A percentile compares a stretch with the other conserved stretches of the same genome.
Conservation (phyloP, 2,113 vertebrate genomes). For the Indicator indicator region DNA sequence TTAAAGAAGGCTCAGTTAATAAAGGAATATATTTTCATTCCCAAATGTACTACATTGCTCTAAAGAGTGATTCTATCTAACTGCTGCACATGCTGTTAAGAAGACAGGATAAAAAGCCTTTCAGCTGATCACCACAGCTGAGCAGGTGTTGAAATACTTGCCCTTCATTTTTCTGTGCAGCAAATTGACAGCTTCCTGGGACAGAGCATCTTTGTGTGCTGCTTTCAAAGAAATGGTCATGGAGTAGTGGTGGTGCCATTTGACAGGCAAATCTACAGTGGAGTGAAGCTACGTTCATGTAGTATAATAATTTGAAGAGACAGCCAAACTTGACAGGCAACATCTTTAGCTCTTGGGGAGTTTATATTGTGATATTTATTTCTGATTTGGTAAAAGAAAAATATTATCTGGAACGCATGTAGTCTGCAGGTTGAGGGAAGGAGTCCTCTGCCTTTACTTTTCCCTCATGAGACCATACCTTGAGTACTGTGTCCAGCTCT, state of each 20-base stretch:
- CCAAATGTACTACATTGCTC: neutral
- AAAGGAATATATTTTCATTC: neutral
- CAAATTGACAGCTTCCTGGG: neutral
- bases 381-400: neutral
- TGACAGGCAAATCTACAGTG: neutral
- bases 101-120: neutral
- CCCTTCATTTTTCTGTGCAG: neutral
- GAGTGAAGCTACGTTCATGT: neutral
- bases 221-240: neutral
- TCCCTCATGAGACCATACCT: too few relatives aligned
- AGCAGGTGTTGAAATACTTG: neutral
- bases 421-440: too few relatives aligned
- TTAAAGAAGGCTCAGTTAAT: neutral
- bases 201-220: neutral
- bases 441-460: too few relatives aligned
- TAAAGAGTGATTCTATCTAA: neutral
- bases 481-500: too few relatives aligned
- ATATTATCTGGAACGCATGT: neutral
- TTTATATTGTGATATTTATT: neutral
- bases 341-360: neutral
- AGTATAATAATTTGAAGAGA: neutral
- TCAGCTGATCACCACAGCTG: neutral
- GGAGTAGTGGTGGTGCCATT: neutral
- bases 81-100: neutral
- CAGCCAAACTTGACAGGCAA: neutral